A percentile compares a stretch with the other conserved stretches of the same genome.
These are phyloP conservation scores for Leptothorax acervorum DNA, from an alignment of 2,888 invertebrate species.

Conservation along the genomic window DNA sequence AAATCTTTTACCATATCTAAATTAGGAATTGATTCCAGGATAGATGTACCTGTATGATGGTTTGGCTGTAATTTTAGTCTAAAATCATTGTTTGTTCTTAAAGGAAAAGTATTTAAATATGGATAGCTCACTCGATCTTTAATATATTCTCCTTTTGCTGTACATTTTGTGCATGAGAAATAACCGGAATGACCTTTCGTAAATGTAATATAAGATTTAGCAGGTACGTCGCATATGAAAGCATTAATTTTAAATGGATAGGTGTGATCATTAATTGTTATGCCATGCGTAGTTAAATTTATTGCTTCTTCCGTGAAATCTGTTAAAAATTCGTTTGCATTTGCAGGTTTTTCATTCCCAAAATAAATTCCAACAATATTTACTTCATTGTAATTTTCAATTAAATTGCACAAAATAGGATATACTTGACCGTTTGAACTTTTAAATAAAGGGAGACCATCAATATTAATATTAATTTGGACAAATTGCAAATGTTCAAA, in stretches of 20 bases:
- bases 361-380: slow-evolving; percentile 18
- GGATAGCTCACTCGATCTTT: slow-evolving; percentile 47
- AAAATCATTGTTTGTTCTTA: slow-evolving; percentile 53
- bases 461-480: slow-evolving; percentile 18
- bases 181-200: slow-evolving; percentile 2
- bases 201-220: slow-evolving; percentile 5
- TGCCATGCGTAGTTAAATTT: neutral
- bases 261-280: slow-evolving; percentile 5
- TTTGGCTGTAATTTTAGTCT: slow-evolving; percentile 3
- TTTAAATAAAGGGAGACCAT: slow-evolving; percentile 1
- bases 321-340: slow-evolving; percentile 11
- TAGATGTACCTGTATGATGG: slow-evolving; percentile 50
- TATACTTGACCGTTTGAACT: slow-evolving; percentile 11
- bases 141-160: slow-evolving; percentile 15
- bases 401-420: slow-evolving; percentile 11
- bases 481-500: neutral
- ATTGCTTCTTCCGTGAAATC: neutral
- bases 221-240: slow-evolving; percentile 19
- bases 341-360: neutral
- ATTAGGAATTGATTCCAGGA: slow-evolving; percentile 51
- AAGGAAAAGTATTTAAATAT: slow-evolving; percentile 13
- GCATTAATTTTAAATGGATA: slow-evolving; percentile 37
- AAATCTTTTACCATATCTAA: slow-evolving; percentile 53
- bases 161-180: slow-evolving; percentile 18
- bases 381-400: neutral